Evolutionary conservation across 2,113 vertebrate genomes (phyloP).

Genomic region (Pluvianellus socialis): DNA sequence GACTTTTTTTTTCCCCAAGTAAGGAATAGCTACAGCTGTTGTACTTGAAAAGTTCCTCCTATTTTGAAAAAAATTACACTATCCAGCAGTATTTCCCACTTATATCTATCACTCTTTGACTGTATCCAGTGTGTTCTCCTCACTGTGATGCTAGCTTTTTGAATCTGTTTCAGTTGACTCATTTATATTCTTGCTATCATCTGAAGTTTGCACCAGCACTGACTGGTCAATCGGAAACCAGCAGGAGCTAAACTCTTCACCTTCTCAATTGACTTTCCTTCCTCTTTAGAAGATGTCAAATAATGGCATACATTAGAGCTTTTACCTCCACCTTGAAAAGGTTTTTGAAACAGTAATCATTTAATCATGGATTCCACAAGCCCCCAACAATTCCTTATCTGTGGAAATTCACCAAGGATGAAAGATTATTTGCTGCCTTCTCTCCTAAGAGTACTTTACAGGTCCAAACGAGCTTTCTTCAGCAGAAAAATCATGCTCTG

Average conservation of each 20-base stretch:
- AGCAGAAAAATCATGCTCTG: neutral
- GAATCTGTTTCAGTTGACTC: neutral
- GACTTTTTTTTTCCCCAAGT: neutral
- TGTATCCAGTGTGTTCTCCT: neutral
- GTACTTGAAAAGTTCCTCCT: neutral
- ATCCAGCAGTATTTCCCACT: neutral
- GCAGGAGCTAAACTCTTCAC: neutral
- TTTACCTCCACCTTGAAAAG: neutral
- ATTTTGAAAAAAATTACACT: neutral
- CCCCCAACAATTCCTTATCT: neutral
- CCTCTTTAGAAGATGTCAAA: slow-evolving; percentile 1
- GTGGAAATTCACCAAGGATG: neutral
- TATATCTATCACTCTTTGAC: neutral
- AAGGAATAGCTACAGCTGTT: neutral
- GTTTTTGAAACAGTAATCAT: neutral
- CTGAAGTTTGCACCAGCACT: neutral
- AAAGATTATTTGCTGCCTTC: neutral
- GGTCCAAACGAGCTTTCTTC: neutral
- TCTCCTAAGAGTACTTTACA: neutral
- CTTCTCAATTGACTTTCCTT: neutral
- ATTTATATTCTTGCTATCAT: neutral
- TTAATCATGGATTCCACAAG: neutral
- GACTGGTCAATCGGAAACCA: neutral
- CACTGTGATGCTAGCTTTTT: neutral
- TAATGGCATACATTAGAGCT: neutral